Evolutionary conservation across 2,113 vertebrate species (phyloP).

Genomic region (Clarias macrocephalus): DNA sequence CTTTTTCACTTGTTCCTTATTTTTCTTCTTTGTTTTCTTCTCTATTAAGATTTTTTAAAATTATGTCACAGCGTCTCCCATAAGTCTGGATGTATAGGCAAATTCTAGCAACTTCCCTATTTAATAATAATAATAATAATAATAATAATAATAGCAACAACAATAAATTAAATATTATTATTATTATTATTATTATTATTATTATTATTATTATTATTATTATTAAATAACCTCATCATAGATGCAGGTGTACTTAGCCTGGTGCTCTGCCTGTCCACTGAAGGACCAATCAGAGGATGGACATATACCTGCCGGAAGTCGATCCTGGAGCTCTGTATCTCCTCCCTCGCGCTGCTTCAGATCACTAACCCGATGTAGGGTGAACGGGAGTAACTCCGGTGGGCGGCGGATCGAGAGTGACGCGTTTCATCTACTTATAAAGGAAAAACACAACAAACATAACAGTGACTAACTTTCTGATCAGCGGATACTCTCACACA

Average conservation of each 20-base stretch:
- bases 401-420: conserved; percentile 19
- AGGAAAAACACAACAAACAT: conserved; percentile 17
- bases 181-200: neutral
- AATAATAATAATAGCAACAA: no score
- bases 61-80: no score
- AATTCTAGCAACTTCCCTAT: no score
- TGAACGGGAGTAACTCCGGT: conserved; percentile 11
- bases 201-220: no score
- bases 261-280: neutral
- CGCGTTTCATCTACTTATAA: conserved; percentile 23
- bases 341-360: conserved; percentile 76
- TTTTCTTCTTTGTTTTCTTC: no score
- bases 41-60: no score
- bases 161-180: neutral
- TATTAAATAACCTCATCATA: no score
- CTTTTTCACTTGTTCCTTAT: no score
- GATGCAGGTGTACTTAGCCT: neutral
- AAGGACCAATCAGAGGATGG: conserved; percentile 66
- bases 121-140: no score
- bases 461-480: neutral
- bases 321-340: conserved; percentile 56
- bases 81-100: no score
- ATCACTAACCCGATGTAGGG: conserved; percentile 64
- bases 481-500: neutral
- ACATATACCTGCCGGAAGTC: conserved; percentile 85